A percentile compares a stretch with the other conserved stretches of the same genome.
phyloP scores from a whole-genome alignment of 23 tunicate species.

The Diplosoma virens region DNA sequence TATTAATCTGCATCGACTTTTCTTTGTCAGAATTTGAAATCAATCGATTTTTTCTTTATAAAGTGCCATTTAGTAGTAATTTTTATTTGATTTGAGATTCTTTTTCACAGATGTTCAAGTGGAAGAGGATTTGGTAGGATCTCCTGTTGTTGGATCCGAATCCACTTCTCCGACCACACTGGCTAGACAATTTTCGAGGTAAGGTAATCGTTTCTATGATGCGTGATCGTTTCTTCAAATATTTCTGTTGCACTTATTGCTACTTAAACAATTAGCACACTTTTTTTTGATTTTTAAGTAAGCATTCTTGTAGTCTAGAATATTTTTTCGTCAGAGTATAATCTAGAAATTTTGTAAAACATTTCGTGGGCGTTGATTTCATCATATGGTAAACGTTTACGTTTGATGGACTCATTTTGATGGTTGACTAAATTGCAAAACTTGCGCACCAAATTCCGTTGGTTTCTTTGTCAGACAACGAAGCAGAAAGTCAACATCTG shows the following conservation, averaged over 20 bases:
- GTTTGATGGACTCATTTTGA: too few species aligned
- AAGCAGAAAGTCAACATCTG: slow-evolving; percentile 20
- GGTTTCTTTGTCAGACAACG: slow-evolving; percentile 41
- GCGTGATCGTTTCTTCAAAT: background rate
- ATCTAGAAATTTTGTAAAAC: too few species aligned
- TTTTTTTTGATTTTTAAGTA: too few species aligned
- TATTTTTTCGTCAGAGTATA: too few species aligned
- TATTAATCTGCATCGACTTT: background rate
- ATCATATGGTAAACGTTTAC: too few species aligned
- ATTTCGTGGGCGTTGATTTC: too few species aligned
- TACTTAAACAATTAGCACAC: too few species aligned
- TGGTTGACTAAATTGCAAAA: too few species aligned
- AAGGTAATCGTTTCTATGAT: background rate
- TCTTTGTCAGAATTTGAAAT: background rate
- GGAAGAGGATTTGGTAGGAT: background rate
- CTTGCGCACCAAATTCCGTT: too few species aligned
- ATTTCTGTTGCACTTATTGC: background rate
- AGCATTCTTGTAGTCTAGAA: too few species aligned
- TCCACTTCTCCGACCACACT: background rate
- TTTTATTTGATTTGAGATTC: background rate
- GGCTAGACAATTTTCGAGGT: slow-evolving; percentile 19
- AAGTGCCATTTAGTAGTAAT: background rate
- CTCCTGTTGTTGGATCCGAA: slow-evolving; percentile 21
- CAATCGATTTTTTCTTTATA: background rate
- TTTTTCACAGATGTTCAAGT: background rate